Percentiles rank a stretch among this genome's conserved stretches.
phyloP scores from a whole-genome alignment of 2,797 vertebrate genomes.

The Sorex maritimensis region DNA sequence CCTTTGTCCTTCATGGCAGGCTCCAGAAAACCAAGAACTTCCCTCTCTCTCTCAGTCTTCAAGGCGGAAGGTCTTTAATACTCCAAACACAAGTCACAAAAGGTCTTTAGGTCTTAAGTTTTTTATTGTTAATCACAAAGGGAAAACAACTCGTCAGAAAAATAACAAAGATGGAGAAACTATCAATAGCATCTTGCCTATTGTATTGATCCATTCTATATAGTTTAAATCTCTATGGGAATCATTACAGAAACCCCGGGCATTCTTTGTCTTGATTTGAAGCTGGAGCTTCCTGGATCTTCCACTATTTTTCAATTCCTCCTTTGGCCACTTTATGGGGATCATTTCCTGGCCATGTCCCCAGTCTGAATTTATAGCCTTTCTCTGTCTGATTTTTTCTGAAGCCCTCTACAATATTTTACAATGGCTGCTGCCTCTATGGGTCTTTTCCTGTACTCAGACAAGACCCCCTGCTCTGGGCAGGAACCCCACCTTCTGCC shows the following conservation, averaged over 20 bases:
- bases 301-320: not conserved
- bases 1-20: too few relatives aligned
- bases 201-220: not conserved
- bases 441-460: not conserved
- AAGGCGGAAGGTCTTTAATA: not conserved
- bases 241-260: not conserved
- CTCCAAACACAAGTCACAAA: not conserved
- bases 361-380: not conserved
- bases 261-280: not conserved
- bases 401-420: not conserved
- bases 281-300: not conserved
- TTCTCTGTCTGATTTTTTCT: not conserved
- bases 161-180: not conserved
- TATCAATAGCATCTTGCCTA: not conserved
- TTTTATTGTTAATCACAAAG: constrained; percentile 23
- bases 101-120: not conserved
- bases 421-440: not conserved
- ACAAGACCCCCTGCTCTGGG: too few relatives aligned
- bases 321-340: not conserved
- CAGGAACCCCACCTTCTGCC: not conserved
- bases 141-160: not conserved
- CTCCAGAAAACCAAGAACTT: too few relatives aligned
- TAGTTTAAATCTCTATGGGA: not conserved
- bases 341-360: not conserved
- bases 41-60: not conserved